These are phyloP conservation scores for Trachymyrmex septentrionalis DNA, from an alignment of 1,140 invertebrate species.

Conservation along the genomic window DNA sequence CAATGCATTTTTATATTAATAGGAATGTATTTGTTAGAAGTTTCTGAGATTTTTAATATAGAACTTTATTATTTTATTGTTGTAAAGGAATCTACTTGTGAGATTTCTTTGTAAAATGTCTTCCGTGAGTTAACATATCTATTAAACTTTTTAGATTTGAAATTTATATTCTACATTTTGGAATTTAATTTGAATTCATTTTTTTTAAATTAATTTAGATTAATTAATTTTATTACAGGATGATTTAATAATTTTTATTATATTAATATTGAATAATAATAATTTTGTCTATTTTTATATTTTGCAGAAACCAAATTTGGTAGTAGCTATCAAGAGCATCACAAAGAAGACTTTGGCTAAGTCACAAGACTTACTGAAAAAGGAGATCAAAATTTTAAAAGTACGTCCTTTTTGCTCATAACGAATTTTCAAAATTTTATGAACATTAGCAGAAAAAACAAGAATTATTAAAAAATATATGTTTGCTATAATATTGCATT, in stretches of 20 bases:
- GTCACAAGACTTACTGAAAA: conserved; percentile 98
- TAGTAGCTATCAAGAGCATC: conserved; percentile 99
- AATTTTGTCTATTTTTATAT: conserved; percentile 62
- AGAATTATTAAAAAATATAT: conserved; percentile 35
- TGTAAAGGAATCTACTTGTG: background rate
- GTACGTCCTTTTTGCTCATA: conserved; percentile 84
- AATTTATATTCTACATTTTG: background rate
- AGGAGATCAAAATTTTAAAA: conserved; percentile 99
- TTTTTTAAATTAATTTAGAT: background rate
- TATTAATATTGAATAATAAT: background rate
- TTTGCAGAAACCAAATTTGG: conserved; percentile 93
- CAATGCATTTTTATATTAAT: background rate
- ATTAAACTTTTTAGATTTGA: background rate
- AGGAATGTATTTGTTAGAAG: background rate
- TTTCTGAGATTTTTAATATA: background rate
- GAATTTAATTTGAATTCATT: background rate
- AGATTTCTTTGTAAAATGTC: background rate
- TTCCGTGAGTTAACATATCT: background rate
- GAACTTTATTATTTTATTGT: background rate
- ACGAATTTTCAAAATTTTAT: background rate
- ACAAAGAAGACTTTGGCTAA: conserved; percentile 99
- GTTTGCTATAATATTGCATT: background rate
- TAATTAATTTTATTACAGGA: background rate
- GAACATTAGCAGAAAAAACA: background rate
- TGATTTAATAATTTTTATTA: background rate